phyloP scores from a whole-genome alignment of 2,797 vertebrate species.

The Esox lucius region DNA sequence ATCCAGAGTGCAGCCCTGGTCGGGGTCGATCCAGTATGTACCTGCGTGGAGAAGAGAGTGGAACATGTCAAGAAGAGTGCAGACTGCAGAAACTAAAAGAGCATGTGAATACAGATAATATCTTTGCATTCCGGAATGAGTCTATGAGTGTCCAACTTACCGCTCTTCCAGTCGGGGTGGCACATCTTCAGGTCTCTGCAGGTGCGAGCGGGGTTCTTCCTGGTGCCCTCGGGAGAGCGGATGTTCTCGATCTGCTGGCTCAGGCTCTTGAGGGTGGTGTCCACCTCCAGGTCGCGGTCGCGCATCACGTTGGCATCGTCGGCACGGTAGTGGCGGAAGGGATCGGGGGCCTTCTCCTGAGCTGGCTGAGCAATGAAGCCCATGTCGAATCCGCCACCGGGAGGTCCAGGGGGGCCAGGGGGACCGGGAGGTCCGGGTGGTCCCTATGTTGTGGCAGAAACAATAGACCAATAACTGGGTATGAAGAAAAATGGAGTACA shows the following conservation, averaged over 20 bases:
- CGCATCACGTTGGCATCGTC: constrained; percentile 95
- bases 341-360: constrained; percentile 91
- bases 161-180: constrained; percentile 98
- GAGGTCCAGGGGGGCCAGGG: constrained; percentile 89
- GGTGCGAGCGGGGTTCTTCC: constrained; percentile 96
- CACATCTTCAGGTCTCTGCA: constrained; percentile 99
- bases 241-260: constrained; percentile 99
- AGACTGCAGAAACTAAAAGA: neutral
- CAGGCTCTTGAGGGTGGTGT: constrained; percentile 97
- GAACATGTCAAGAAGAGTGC: neutral
- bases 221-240: constrained; percentile 94
- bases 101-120: neutral
- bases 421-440: constrained; percentile 89
- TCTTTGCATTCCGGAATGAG: neutral
- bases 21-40: constrained; percentile 98
- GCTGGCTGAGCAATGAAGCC: constrained; percentile 90
- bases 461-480: neutral
- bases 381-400: constrained; percentile 91
- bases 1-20: constrained; percentile 96
- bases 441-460: constrained; percentile 72
- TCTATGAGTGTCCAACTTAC: constrained; percentile 59
- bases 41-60: constrained; percentile 65
- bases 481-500: constrained; percentile 10
- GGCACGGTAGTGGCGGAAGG: constrained; percentile 89
- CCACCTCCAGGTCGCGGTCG: constrained; percentile 94